These are phyloP conservation scores for Lutraria lutraria DNA, from an alignment of 2,888 invertebrate genomes.

Conservation along the genomic window DNA sequence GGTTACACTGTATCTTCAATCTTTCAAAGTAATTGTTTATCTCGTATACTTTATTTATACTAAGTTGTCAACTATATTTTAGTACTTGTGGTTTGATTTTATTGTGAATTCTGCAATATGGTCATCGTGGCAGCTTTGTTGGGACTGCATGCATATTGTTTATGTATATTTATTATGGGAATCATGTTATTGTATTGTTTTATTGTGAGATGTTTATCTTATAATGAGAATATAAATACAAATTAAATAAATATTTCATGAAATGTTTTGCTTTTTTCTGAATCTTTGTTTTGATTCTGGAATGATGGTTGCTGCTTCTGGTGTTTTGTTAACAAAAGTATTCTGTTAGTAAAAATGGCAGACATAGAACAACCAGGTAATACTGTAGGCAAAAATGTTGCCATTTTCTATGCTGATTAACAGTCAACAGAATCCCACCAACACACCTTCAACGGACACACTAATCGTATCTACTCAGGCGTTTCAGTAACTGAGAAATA, in stretches of 20 bases:
- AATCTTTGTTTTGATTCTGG: neutral
- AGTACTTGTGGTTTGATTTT: neutral
- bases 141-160: neutral
- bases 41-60: neutral
- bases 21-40: too few species aligned
- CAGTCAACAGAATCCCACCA: too few species aligned
- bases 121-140: neutral
- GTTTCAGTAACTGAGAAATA: too few species aligned
- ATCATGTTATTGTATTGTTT: conserved; percentile 10
- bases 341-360: too few species aligned
- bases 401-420: too few species aligned
- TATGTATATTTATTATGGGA: neutral
- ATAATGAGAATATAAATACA: neutral
- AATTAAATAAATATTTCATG: neutral
- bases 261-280: neutral
- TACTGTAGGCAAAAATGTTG: too few species aligned
- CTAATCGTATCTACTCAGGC: too few species aligned
- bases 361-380: too few species aligned
- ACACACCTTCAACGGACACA: too few species aligned
- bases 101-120: neutral
- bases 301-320: too few species aligned
- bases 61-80: neutral
- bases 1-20: neutral
- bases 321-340: too few species aligned
- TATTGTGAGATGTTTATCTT: neutral